Base-by-base conservation (phyloP, 2,113 vertebrate genomes). In the Ochotona princeps region DNA sequence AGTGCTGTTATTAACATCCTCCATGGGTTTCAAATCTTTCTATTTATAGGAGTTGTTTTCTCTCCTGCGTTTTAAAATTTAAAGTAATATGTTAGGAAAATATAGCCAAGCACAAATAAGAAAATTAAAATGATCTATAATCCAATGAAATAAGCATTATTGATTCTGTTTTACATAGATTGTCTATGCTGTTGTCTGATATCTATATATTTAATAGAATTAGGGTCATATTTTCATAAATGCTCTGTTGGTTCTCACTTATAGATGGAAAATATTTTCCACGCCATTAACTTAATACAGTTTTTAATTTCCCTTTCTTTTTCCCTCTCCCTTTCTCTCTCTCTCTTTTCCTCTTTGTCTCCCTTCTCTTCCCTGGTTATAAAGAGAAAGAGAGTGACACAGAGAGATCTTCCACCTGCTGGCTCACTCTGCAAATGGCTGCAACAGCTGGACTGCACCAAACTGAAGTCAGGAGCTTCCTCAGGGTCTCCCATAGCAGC, bases 91-190 rank as follows among this genome's bases (percentile, higher is more conserved):
- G 88, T 94, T 26, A 32, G 9, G 82, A 88, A 89, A 67, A 26
- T 60, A 51, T 70, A 44, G 10, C 83, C 91, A 93, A 80, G 25
- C 7, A 20, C 47, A 69, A 57, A 78, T 23, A 35, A 60, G 7
- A 82, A 87, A 94, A 83, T 88, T 54, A 76, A 90, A 83, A 75
- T 44, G 1, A 78, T 44, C 5, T 38, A 54, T 95, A 73, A 76
- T 73, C 14, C n/a, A 51, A 8, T 70, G 70, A 87, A 49, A 67
- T 54, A 54, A 75, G 61, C 20, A 32, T 61, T 74, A 87, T 69
- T 83, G 85, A 61, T 20, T 83, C 23, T 81, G 21, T 44, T 13
- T 0, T 61, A 26, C 63, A 75, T 87, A 72, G 83, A 14, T 76
- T 90, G 83, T 35, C 8, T 63, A 26, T 51, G 35, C 61, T 44